Evolutionary conservation across 2,888 invertebrate species (phyloP).

Genomic region (Serripes groenlandicus): DNA sequence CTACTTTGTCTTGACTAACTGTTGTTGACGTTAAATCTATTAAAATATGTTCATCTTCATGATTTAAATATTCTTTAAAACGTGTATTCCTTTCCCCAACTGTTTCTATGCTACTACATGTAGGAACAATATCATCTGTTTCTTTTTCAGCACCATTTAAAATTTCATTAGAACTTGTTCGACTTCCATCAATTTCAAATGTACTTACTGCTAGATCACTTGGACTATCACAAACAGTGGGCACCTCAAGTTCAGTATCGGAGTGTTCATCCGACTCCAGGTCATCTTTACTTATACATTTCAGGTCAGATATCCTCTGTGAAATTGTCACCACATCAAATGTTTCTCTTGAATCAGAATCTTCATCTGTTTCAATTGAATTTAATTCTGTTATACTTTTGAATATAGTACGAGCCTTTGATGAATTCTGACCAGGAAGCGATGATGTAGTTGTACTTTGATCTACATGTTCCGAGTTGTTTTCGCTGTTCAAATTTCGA

Average conservation of each 20-base stretch:
- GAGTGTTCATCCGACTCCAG: conserved; percentile 30
- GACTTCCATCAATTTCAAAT: background rate
- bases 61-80: too few species aligned
- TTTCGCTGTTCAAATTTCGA: background rate
- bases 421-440: background rate
- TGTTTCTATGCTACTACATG: too few species aligned
- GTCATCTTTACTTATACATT: conserved; percentile 23
- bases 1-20: too few species aligned
- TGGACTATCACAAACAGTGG: background rate
- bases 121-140: too few species aligned
- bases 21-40: too few species aligned
- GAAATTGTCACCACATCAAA: conserved; percentile 48
- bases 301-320: conserved; percentile 43
- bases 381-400: conserved; percentile 63
- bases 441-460: background rate
- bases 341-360: conserved; percentile 41
- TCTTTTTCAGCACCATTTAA: too few species aligned
- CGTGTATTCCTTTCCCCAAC: too few species aligned
- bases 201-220: background rate
- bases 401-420: conserved; percentile 15
- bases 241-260: background rate
- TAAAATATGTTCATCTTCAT: too few species aligned
- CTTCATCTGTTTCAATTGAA: conserved; percentile 63
- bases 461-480: background rate
- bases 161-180: background rate